Evolutionary conservation across 2,888 invertebrate species (phyloP).

Genomic region (Pseudococcus jackbeardsleyi): DNA sequence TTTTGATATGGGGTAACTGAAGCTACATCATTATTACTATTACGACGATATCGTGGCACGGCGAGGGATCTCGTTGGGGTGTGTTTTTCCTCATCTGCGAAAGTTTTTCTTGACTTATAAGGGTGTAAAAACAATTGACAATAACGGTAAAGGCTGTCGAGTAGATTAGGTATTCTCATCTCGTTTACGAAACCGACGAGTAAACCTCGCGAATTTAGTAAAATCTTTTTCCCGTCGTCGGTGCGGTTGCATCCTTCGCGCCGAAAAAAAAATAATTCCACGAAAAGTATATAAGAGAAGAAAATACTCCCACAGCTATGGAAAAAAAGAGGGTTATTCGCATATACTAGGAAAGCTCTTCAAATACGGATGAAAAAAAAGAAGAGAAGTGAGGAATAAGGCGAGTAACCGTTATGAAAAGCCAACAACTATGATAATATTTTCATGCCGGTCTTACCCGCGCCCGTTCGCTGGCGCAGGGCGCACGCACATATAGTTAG

Average conservation of each 20-base stretch:
- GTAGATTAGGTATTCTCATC: conserved; percentile 26
- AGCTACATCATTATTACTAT: conserved; percentile 17
- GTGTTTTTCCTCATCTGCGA: not conserved
- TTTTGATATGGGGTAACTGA: not conserved
- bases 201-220: conserved; percentile 4
- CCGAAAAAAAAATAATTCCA: not conserved
- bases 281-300: not conserved
- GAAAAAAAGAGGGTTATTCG: conserved; percentile 14
- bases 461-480: not conserved
- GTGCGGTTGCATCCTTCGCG: not conserved
- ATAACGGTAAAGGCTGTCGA: conserved; percentile 22
- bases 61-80: not conserved
- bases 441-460: not conserved
- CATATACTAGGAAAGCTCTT: conserved; percentile 14
- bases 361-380: conserved; percentile 16
- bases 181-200: not conserved
- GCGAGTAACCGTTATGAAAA: conserved; percentile 11
- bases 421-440: conserved; percentile 38
- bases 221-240: not conserved
- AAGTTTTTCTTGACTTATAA: conserved; percentile 41
- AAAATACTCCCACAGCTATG: not conserved
- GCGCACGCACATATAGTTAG: not conserved
- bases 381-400: not conserved
- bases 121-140: conserved; percentile 44
- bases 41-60: not conserved